These are phyloP conservation scores for Drosophila saltans DNA, from an alignment of 1,140 invertebrate species.

Conservation along the genomic window DNA sequence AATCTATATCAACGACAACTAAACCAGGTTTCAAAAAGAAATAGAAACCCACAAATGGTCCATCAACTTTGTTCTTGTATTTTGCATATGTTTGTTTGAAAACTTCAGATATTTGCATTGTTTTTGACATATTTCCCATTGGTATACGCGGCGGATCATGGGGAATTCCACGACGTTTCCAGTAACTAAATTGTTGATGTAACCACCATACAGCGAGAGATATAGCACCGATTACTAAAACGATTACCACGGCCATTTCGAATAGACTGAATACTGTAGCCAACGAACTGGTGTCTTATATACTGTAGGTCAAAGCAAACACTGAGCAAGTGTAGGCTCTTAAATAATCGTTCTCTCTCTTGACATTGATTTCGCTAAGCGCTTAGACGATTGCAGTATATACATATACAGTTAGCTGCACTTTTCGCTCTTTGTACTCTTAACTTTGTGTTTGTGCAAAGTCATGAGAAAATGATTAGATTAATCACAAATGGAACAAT, in stretches of 20 bases:
- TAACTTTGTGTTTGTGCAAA: background rate
- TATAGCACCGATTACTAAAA: slow-evolving; percentile 18
- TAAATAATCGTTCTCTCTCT: background rate
- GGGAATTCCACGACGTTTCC: slow-evolving; percentile 80
- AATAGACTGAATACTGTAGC: slow-evolving; percentile 4
- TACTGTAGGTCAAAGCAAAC: background rate
- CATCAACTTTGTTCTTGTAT: slow-evolving; percentile 54
- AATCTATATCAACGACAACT: slow-evolving; percentile 43
- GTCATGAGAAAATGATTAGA: no score
- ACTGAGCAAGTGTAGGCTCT: background rate
- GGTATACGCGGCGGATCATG: slow-evolving; percentile 71
- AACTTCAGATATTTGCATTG: slow-evolving; percentile 26
- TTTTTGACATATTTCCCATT: slow-evolving; percentile 63
- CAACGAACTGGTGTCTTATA: background rate
- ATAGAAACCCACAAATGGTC: slow-evolving; percentile 60
- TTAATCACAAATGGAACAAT: no score
- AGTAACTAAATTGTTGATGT: slow-evolving; percentile 57
- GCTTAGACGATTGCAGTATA: background rate
- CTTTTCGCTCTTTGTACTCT: background rate
- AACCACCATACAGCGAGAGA: slow-evolving; percentile 38
- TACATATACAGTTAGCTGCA: background rate
- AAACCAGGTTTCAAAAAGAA: slow-evolving; percentile 30
- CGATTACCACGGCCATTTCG: slow-evolving; percentile 29
- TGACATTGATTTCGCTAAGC: background rate
- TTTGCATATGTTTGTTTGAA: slow-evolving; percentile 33